Base-by-base conservation (phyloP, 1,140 invertebrate species). In the Trachymyrmex septentrionalis region DNA sequence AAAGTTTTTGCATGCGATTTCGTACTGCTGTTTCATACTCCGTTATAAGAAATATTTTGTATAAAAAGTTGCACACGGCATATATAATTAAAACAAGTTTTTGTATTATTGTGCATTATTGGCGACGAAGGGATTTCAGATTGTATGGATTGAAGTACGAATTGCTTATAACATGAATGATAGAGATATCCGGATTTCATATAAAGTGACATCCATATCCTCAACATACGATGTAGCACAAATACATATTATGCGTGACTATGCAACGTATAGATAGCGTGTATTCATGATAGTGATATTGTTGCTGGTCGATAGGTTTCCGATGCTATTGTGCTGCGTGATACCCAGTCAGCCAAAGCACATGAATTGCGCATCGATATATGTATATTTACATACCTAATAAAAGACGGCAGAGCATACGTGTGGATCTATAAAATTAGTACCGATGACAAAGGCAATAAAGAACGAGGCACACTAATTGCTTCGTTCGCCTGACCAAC, bases 1-100 rank as follows among this genome's bases (percentile, higher is more conserved):
- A 78, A 90, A 87, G 66, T 89, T 90, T 86, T 50, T 61, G 85
- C 71, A 72, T 75, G 72, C 77, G 55, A 81, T 73, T 76, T 24
- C 34, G 16, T 34, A 10, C 5, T 0, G 27, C 30, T 16, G 4
- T 44, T 24, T 48, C 19, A 19, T 64, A 64, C 24, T 77, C 1
- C 4, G 21, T 44, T 72, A 48, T 48, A 34, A 1, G 9, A 48
- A 48, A 59, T 19, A 82, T 63, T 63, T 84, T 34, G 38, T 44
- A 19, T 19, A 71, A 34, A 66, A 80, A 71, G 19, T 21, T 69
- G 24, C 9, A 10, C 9, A 10, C 10, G 38, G 38, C 2, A 12
- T 67, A 6, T 16, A 53, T 44, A 69, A 80, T 80, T 57, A 38
- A 44, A 44, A 55, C 27, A 1, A 19, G 1, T 16, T 50, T 50